A percentile compares a stretch with the other conserved stretches of the same genome.
phyloP scores from a whole-genome alignment of 2,888 invertebrate species.

The Autographa pulchrina region DNA sequence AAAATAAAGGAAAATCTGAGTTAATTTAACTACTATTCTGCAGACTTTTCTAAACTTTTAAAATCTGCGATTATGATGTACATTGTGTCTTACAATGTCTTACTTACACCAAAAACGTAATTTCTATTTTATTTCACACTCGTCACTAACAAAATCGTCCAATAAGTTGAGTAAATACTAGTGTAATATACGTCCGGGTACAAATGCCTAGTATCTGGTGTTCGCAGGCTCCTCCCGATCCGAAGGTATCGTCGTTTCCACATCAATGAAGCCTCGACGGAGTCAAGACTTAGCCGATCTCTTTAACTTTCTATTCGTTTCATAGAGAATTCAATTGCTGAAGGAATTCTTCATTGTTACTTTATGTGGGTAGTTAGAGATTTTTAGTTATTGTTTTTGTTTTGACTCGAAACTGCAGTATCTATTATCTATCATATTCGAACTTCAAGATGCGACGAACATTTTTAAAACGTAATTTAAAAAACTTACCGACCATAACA shows the following conservation, averaged over 20 bases:
- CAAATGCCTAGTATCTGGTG: conserved; percentile 48
- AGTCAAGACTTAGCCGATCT: conserved; percentile 43
- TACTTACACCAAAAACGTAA: no score
- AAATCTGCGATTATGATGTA: no score
- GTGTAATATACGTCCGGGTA: conserved; percentile 37
- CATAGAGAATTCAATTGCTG: neutral
- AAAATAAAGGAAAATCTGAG: no score
- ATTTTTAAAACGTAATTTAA: no score
- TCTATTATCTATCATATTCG: no score
- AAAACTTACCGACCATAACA: no score
- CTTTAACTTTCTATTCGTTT: conserved; percentile 50
- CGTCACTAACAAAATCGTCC: conserved; percentile 19
- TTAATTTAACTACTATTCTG: no score
- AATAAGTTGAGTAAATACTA: conserved; percentile 43
- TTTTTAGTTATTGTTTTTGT: neutral
- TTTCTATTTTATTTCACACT: neutral
- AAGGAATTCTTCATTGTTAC: neutral
- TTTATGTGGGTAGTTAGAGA: neutral
- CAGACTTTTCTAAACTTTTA: no score
- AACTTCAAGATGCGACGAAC: no score
- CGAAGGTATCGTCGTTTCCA: conserved; percentile 57
- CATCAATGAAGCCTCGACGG: conserved; percentile 52
- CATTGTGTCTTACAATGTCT: no score
- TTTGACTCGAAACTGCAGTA: no score
- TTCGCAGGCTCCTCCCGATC: conserved; percentile 43